Percentiles rank a stretch among this genome's conserved stretches.
These are phyloP conservation scores for Glomeris marginata DNA, from an alignment of 2,888 invertebrate genomes.

Conservation along the genomic window DNA sequence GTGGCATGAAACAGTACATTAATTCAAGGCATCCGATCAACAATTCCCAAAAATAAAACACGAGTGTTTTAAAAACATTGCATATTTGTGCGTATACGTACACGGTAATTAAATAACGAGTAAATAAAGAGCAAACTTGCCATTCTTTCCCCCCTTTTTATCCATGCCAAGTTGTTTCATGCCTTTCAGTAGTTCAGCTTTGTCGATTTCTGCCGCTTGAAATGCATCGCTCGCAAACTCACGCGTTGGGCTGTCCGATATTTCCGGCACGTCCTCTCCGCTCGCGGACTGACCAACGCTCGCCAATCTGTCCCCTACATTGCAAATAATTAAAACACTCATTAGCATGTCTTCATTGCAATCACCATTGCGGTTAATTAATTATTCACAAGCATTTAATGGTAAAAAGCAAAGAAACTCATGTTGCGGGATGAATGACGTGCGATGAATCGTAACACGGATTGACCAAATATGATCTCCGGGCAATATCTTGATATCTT, in stretches of 20 bases:
- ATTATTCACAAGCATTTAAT: too few species aligned
- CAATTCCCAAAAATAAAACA: background rate
- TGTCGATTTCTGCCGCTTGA: constrained; percentile 46
- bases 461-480: too few species aligned
- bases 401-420: too few species aligned
- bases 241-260: constrained; percentile 29
- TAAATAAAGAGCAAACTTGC: constrained; percentile 4
- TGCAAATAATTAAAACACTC: too few species aligned
- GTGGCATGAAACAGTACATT: background rate
- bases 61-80: background rate
- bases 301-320: too few species aligned
- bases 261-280: constrained; percentile 1
- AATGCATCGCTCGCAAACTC: constrained; percentile 66
- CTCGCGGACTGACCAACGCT: too few species aligned
- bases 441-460: too few species aligned
- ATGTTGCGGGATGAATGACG: too few species aligned
- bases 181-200: constrained; percentile 57
- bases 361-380: too few species aligned
- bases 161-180: constrained; percentile 55
- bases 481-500: too few species aligned
- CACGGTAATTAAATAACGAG: too few species aligned
- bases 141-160: constrained; percentile 23
- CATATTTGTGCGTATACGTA: background rate
- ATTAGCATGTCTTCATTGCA: too few species aligned
- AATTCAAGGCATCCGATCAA: background rate